Evolutionary conservation across 2,888 invertebrate genomes (phyloP), one percentile per base, ranked within the genome.

Genomic region (Carterocephalus palaemon): DNA sequence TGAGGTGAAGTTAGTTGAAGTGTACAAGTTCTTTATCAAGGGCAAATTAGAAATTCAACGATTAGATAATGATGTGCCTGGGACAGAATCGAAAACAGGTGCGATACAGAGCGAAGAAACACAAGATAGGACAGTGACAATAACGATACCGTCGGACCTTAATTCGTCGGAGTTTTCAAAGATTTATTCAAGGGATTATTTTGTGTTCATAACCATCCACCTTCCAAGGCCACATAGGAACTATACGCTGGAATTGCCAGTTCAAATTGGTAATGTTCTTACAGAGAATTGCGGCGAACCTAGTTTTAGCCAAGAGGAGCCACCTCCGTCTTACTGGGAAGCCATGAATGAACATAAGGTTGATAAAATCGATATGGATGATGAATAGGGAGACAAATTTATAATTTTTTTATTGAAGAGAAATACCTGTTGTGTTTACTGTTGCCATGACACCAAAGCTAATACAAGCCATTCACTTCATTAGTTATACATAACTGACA

Each of bases 181-280:
- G 4, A 19, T 38, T 1, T 9, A 28, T n/a, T 38, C 37, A 2
- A 26, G 37, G 8, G 4, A 26, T 5, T 38, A 38, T 28, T 38
- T 23, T 28, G 37, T 37, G 1, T 10, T 37, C 3, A 17, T 37
- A 1, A 12, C n/a, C 4, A 26, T 26, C 3, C 16, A 37, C 9
- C 17, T 37, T 16, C 26, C 26, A 7, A 17, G 24, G 9, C 37
- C 37, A 17, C 37, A 37, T 37, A 26, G 37, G 6, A 26, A 26
- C 7, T 37, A 37, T n/a, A 17, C 16, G 10, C 10, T 26, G 3
- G 26, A 37, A 26, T 26, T 26, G 16, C 37, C 37, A 2, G 5
- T 37, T 9, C 24, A 37, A 37, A 37, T 37, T n/a, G 37, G 37
- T 5, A 17, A 37, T 26, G 26, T 5, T 16, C 4, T 26, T 2